Base-by-base conservation (phyloP, 2,888 invertebrate species). In the Drosophila anomalipes region DNA sequence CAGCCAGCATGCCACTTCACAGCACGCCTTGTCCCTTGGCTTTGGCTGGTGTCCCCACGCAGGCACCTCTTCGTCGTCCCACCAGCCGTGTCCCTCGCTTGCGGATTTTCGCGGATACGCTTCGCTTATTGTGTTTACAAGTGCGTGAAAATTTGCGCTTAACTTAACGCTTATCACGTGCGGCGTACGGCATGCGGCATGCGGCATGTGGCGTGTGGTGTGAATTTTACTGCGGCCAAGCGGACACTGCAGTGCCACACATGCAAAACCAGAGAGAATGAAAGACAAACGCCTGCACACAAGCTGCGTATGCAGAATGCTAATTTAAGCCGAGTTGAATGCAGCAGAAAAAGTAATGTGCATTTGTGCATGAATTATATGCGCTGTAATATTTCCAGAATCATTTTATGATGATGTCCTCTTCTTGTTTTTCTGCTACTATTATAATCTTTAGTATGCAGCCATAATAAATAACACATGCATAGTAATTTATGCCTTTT, bases 91-190 rank as follows among this genome's bases (percentile, higher is more conserved):
- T 35, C 58, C 70, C 64, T 58, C 64, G 79, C 77, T 71, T 76
- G 76, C 75, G 82, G 91, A 75, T 76, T 90, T 89, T 78, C 67
- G 67, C 82, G 79, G 77, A 76, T 73, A 86, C 86, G 86, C 86
- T 86, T 82, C 89, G 86, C 59, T 86, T 87, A 87, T 87, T 89
- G 70, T 89, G 86, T 77, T 87, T 81, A 86, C 86, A 86, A 86
- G 89, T 89, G 86, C 90, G 90, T 89, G 86, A 89, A 86, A 85
- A 82, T 87, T 85, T 85, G 85, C 86, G 90, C 86, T 87, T 81
- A 82, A 89, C 86, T 86, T 47, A 47, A 47, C 47, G 86, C 90
- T 81, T 89, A 89, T 89, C 86, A 86, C 86, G 87, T 85, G 85
- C 74, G 70, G 79, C 77, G 74, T 47, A 26, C 16, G 28, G 47